Base-by-base conservation (phyloP, 1,140 invertebrate genomes). In the Plutomurus gul region DNA sequence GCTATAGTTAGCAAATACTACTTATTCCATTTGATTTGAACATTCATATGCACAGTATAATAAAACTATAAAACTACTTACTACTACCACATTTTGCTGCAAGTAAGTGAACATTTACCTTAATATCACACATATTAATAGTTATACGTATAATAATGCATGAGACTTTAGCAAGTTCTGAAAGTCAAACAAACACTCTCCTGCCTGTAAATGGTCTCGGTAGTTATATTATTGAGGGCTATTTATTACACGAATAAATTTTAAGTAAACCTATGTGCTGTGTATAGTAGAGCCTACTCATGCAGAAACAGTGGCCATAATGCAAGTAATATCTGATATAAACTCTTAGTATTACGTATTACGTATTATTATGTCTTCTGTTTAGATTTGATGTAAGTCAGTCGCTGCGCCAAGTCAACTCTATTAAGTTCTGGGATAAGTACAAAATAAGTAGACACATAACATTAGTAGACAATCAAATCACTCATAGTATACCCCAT, bases 311-410 rank as follows among this genome's bases (percentile, higher is more conserved):
- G n/a, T 13, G 20, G 20, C n/a, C 11, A 11, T 16, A 46, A 46
- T n/a, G 43, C 43, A 46, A 46, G 43, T 49, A 49, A 8, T 51
- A 22, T 51, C 47, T 22, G 25, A 51, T 51, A 25, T 6, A 51
- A 22, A 51, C 8, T 49, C 16, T 49, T 22, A 47, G 10, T 49
- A 49, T 51, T 51, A 51, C 18, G 47, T 22, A 22, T 22, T 1
- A 49, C 4, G 25, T 25, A 51, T 22, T 51, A 25, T 65, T 4
- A 5, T 65, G 27, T 49, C 13, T n/a, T n/a, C 22, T 33, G 56
- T 65, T 65, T 65, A 65, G 56, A 65, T 65, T 65, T 36, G 47
- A 51, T 51, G 18, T 22, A 22, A 51, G 47, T 51, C 47, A 51
- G n/a, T 51, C 25, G 18, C 20, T 49, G 25, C 11, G 47, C 2